These are phyloP conservation scores for Ptyas mucosa DNA, from an alignment of 2,113 vertebrate species.

Conservation along the genomic window DNA sequence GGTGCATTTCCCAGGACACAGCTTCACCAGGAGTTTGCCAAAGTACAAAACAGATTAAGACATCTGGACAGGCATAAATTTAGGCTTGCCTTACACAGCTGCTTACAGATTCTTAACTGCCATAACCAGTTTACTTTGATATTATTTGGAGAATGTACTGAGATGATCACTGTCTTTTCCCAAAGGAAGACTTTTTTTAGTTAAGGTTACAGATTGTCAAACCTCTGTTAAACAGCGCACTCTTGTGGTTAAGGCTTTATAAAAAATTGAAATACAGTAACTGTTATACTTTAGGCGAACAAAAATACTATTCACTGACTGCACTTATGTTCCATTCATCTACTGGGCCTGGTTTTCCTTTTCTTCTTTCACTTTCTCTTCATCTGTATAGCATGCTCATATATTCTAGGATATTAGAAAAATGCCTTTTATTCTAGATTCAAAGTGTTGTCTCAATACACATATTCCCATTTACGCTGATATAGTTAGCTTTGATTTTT, in stretches of 20 bases:
- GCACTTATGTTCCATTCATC: constrained; percentile 29
- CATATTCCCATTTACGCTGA: not conserved
- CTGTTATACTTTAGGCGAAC: constrained; percentile 19
- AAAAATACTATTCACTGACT: constrained; percentile 24
- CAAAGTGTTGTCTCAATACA: constrained; percentile 30
- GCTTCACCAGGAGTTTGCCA: not conserved
- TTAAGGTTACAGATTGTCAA: constrained; percentile 46
- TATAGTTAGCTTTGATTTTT: constrained; percentile 28
- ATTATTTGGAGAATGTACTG: not conserved
- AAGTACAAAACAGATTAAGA: not conserved
- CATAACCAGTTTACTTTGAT: not conserved
- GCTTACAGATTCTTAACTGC: not conserved
- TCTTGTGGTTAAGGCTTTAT: constrained; percentile 67
- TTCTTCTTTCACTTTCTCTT: constrained; percentile 16
- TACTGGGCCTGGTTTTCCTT: not conserved
- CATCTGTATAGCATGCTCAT: constrained; percentile 15
- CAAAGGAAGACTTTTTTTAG: constrained; percentile 33
- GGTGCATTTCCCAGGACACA: not conserved
- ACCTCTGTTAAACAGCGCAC: constrained; percentile 72
- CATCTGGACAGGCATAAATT: not conserved
- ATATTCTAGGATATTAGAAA: constrained; percentile 21
- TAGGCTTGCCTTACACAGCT: not conserved
- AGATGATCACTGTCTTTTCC: not conserved
- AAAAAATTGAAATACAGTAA: constrained; percentile 35
- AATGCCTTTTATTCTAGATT: constrained; percentile 21